These are phyloP conservation scores for Hozukius guyotensis DNA, from an alignment of 2,797 vertebrate genomes.

Conservation along the genomic window DNA sequence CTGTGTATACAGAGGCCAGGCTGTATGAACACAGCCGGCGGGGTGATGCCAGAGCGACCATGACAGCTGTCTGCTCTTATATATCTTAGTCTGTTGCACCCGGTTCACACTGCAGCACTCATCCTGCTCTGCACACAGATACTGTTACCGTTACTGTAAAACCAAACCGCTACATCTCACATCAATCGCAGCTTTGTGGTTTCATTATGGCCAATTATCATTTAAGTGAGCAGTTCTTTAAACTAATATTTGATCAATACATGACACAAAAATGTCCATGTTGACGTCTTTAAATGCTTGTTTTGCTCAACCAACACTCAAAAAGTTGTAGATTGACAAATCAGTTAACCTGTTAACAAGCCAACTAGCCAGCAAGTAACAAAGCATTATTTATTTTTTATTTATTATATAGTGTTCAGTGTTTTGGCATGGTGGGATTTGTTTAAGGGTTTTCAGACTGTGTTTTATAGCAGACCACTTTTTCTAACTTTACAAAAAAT, in stretches of 20 bases:
- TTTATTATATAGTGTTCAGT: too few relatives aligned
- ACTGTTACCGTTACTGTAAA: conserved; percentile 13
- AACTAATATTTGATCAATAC: background rate
- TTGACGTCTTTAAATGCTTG: background rate
- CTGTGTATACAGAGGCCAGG: conserved; percentile 24
- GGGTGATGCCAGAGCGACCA: conserved; percentile 31
- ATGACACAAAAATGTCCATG: background rate
- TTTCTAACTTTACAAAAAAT: too few relatives aligned
- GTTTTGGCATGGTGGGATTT: too few relatives aligned
- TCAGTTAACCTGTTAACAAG: too few relatives aligned
- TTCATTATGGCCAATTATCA: background rate
- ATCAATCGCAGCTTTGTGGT: too few relatives aligned
- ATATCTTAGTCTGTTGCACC: conserved; percentile 27
- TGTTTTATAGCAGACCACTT: background rate
- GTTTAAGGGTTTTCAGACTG: too few relatives aligned
- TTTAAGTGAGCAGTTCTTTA: background rate
- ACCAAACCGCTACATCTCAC: background rate
- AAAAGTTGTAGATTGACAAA: too few relatives aligned
- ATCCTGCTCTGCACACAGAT: background rate
- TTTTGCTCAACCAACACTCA: background rate
- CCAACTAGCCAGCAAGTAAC: too few relatives aligned
- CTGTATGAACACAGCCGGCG: conserved; percentile 11
- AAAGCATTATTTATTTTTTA: too few relatives aligned
- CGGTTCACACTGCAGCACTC: conserved; percentile 19
- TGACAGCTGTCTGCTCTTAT: conserved; percentile 68